Evolutionary conservation across 1,140 invertebrate species (phyloP), one percentile per base, ranked within the genome.

Genomic region (Rhagoletis zephyria): DNA sequence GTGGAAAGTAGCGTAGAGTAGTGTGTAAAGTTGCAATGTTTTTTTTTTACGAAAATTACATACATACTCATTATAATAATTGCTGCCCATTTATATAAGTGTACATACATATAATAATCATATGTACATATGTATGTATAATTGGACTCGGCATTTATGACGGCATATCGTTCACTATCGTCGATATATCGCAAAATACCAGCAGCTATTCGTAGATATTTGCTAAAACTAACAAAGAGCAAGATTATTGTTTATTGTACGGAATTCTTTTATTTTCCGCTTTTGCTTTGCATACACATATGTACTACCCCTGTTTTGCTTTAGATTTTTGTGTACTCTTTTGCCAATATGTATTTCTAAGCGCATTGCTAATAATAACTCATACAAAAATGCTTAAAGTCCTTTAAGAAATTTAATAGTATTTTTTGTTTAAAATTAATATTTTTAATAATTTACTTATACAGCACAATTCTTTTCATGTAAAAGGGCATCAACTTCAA

Each of bases 371-470:
- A 42, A 59, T 81, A 81, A 19, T 59, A 81, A 81, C 48, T 56
- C 74, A 56, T 81, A 56, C 74, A 56, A 81, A 81, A 81, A 81
- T 81, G 51, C 45, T 81, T 74, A 16, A 64, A 5, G 61, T 85
- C 61, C 30, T 51, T 77, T 56, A 67, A 40, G 30, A n/a, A 19
- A n/a, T 67, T 67, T 81, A 81, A 81, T 51, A 30, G 30, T 30
- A n/a, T 64, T 86, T 64, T 63, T 64, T 1, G 51, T 86, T 86
- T 86, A 40, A 86, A 63, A 30, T 86, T 30, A 85, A 45, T 85
- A 19, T 61, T 63, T 42, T 42, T 64, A 63, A 45, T 63, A 63
- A 48, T 64, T 64, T 48, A 30, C 30, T 30, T 30, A 30, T 30
- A 30, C 30, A 30, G n/a, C 7, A 86, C 67, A 63, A 42, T 45